Evolutionary conservation across 2,797 vertebrate species (phyloP).

Genomic region (Fundulus diaphanus): DNA sequence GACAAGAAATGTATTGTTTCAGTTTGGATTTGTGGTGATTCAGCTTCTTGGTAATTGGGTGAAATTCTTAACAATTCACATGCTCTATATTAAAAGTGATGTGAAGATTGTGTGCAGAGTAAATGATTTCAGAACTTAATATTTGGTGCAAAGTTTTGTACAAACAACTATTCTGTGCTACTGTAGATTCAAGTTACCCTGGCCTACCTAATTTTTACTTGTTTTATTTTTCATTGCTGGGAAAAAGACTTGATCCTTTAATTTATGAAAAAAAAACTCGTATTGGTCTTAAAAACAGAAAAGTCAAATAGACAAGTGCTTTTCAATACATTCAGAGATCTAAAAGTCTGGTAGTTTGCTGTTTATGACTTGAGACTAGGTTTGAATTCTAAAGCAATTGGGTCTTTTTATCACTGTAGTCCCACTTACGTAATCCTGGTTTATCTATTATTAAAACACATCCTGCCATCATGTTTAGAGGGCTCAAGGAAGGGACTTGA

Average conservation of each 20-base stretch:
- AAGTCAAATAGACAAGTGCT: neutral
- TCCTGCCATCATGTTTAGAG: neutral
- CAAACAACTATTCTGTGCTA: neutral
- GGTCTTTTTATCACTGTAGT: neutral
- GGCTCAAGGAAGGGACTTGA: neutral
- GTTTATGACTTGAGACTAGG: neutral
- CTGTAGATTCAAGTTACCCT: neutral
- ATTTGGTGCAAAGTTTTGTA: neutral
- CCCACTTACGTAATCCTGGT: neutral
- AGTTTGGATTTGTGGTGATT: neutral
- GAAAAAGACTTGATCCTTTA: too few relatives aligned
- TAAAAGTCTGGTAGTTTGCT: neutral
- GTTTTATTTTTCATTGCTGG: neutral
- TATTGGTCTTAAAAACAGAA: neutral
- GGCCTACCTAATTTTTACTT: neutral
- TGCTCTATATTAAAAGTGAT: too few relatives aligned
- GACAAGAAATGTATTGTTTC: neutral
- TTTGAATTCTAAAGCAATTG: neutral
- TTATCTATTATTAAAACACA: conserved; percentile 1
- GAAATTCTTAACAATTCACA: neutral
- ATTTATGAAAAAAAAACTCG: too few relatives aligned
- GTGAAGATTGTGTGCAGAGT: neutral
- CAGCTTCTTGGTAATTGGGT: neutral
- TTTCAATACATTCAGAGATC: neutral
- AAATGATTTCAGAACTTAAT: neutral